Evolutionary conservation across 2,888 invertebrate genomes (phyloP), one percentile per base, ranked within the genome.

Genomic region (Cyclophora punctaria): DNA sequence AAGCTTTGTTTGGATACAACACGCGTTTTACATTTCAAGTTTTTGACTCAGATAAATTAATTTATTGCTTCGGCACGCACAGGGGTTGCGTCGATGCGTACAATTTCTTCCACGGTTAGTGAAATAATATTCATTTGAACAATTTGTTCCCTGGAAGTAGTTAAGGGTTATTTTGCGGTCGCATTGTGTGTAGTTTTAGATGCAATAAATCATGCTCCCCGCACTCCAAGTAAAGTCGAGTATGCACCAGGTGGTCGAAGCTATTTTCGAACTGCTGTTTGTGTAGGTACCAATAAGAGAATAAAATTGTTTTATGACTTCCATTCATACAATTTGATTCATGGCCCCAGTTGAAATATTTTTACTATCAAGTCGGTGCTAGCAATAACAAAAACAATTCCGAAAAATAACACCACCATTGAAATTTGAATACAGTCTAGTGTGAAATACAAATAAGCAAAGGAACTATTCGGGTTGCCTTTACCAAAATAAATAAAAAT

Each of bases 121-220:
- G 48, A 58, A 63, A 58, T 57, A 58, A 52, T 63, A 50, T 53
- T 65, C 72, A 75, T 78, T 80, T 61, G 69, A 64, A 75, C 70
- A 75, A 80, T 76, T 78, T 76, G 77, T 74, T 71, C 69, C 62
- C 66, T 75, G 75, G 73, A 74, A 75, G 75, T 73, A 79, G 76
- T 81, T 71, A 83, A 85, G 84, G 80, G 86, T 83, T 85, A 80
- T 80, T 78, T 81, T 83, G 86, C 85, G 82, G 84, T 78, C 60
- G 76, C 73, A 81, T 82, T 84, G 81, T 83, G 72, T 78, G 56
- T 63, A 68, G 62, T 65, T 71, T 70, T 65, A 71, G 73, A 69
- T 63, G 67, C 68, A 74, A 81, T 86, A 85, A 86, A 86, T 85
- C 78, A 37, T 66, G 69, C 69, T 69, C 73, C 71, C 71, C 67